These are phyloP conservation scores for Asbolus verrucosus DNA, from an alignment of 1,140 invertebrate species.

Conservation along the genomic window DNA sequence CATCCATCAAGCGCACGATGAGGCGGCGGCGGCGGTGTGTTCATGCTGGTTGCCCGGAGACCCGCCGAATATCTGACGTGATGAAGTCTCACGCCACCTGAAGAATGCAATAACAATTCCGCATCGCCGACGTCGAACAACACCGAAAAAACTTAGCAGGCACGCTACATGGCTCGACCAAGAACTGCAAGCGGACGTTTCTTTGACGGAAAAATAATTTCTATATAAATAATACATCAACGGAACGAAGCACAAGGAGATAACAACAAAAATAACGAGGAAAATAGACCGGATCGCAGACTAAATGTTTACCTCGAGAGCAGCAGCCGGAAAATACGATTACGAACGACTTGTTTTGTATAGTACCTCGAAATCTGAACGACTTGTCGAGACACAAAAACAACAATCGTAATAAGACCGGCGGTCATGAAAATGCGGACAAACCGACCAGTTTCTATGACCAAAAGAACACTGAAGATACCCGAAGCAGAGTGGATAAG, in stretches of 20 bases:
- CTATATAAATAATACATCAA: conserved; percentile 14
- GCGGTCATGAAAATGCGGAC: too few relatives aligned
- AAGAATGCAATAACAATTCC: not conserved
- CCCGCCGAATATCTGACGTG: conserved; percentile 19
- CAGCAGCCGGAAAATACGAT: conserved; percentile 23
- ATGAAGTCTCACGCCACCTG: conserved; percentile 2
- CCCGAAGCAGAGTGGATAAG: too few relatives aligned
- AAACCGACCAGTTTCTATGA: too few relatives aligned
- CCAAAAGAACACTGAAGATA: too few relatives aligned
- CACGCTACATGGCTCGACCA: too few relatives aligned
- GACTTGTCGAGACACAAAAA: too few relatives aligned
- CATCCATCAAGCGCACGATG: conserved; percentile 48
- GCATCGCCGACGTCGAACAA: not conserved
- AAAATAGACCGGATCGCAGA: not conserved
- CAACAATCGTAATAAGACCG: too few relatives aligned
- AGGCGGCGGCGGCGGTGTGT: conserved; percentile 26
- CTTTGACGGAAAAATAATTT: conserved; percentile 7
- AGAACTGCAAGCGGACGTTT: not conserved
- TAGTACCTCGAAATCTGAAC: not conserved
- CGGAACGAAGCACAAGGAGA: conserved; percentile 6
- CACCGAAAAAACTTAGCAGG: not conserved
- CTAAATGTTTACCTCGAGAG: conserved; percentile 26
- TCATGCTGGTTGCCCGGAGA: conserved; percentile 43
- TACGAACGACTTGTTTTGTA: conserved; percentile 1
- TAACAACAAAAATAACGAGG: conserved; percentile 11